Evolutionary conservation across 2,888 invertebrate genomes (phyloP), one percentile per base, ranked within the genome.

Genomic region (Branchinecta sandiegonensis): DNA sequence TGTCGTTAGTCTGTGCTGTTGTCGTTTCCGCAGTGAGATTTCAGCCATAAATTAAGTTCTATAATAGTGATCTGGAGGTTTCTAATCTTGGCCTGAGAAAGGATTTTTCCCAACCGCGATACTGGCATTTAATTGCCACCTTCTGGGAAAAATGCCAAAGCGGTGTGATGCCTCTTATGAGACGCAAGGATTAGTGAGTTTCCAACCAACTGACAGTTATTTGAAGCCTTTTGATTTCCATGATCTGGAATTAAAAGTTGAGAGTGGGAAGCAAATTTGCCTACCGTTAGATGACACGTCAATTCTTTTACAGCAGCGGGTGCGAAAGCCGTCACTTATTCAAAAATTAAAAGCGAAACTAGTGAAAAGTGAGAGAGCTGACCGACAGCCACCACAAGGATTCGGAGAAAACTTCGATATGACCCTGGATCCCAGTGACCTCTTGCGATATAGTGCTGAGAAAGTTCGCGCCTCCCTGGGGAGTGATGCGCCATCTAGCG

Each of bases 71-170:
- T 37, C 37, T 37, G 37, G 37, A 37, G 37, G 37, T 37, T 37
- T 37, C 2, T 37, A 37, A 37, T 37, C 37, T 37, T 37, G 37
- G 37, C 37, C 5, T 37, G 37, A 37, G 5, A 37, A 37, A 37
- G 37, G 37, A 37, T 37, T 37, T 37, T 37, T 37, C 37, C 37
- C 5, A 37, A 37, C 37, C 37, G 37, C 37, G 37, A 37, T 37
- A 37, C 37, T 37, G 37, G 37, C 37, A 37, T 37, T 56, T 56
- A 8, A 1, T 56, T 8, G 23, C 63, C 63, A 10, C 63, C n/a
- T 17, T 56, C 9, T 56, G 63, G 63, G 63, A 56, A n/a, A 23
- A 56, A 56, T 56, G 63, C 63, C 63, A 56, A n/a, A 56, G 23
- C 14, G 63, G 23, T 17, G n/a, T 17, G 63, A 56, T 56, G 23